Conservation (phyloP, 2,113 vertebrate genomes). For the Gorsachius goisagi region DNA sequence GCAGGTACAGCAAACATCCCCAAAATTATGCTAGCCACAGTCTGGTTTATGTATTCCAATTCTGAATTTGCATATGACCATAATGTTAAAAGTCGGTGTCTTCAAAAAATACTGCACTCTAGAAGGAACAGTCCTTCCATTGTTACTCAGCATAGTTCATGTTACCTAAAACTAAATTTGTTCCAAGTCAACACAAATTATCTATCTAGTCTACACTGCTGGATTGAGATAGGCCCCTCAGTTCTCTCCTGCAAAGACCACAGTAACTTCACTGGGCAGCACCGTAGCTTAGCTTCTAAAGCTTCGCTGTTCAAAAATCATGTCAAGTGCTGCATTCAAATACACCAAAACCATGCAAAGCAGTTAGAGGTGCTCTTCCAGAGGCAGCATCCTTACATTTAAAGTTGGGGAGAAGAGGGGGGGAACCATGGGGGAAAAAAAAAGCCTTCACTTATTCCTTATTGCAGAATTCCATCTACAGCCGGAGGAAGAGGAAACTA, state of each 20-base stretch:
- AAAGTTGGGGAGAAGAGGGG: too few species aligned
- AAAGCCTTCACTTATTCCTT: not conserved
- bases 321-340: not conserved
- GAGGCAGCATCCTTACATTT: not conserved
- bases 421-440: not conserved
- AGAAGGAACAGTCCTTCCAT: not conserved
- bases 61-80: not conserved
- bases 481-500: not conserved
- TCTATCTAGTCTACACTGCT: not conserved
- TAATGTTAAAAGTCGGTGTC: not conserved
- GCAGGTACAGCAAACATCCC: not conserved
- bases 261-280: not conserved
- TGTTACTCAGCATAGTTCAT: not conserved
- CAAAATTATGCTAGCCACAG: not conserved
- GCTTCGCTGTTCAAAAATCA: not conserved
- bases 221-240: not conserved
- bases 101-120: not conserved
- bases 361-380: not conserved
- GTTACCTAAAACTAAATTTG: not conserved
- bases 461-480: not conserved
- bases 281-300: not conserved
- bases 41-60: not conserved
- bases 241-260: not conserved
- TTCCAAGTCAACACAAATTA: not conserved
- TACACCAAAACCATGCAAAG: not conserved